These are phyloP conservation scores for Silurus glanis DNA, from an alignment of 2,113 vertebrate genomes.

Conservation along the genomic window DNA sequence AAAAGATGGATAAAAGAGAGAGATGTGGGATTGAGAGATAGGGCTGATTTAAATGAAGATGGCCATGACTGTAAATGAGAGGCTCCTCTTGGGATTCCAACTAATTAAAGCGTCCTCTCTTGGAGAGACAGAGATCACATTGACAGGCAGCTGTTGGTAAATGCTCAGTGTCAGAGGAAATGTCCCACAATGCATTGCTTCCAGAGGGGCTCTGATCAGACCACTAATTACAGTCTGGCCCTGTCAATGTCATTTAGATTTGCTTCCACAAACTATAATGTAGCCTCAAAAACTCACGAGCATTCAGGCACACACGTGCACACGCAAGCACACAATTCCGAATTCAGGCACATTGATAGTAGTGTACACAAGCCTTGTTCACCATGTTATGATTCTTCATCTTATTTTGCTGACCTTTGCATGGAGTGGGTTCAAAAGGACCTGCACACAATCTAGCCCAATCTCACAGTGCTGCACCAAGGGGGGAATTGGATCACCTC, in stretches of 20 bases:
- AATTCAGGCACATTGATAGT: conserved; percentile 34
- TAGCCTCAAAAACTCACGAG: conserved; percentile 20
- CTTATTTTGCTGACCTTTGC: conserved; percentile 73
- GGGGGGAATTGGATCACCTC: conserved; percentile 76
- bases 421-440: conserved; percentile 68
- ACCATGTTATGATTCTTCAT: conserved; percentile 60
- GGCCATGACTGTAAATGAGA: conserved; percentile 53
- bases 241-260: conserved; percentile 56
- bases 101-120: conserved; percentile 59
- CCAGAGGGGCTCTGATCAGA: conserved; percentile 51
- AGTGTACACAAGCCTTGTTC: conserved; percentile 54
- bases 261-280: conserved; percentile 37
- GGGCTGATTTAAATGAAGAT: conserved; percentile 58
- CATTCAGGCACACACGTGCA: conserved; percentile 26
- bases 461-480: conserved; percentile 66
- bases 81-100: conserved; percentile 56
- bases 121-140: conserved; percentile 48
- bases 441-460: conserved; percentile 73
- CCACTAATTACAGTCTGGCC: conserved; percentile 58
- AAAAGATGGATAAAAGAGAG: conserved; percentile 44
- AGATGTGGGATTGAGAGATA: conserved; percentile 46
- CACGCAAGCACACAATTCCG: conserved; percentile 43
- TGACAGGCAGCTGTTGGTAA: conserved; percentile 59
- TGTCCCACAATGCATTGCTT: conserved; percentile 54
- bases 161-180: conserved; percentile 54